A percentile compares a stretch with the other conserved stretches of the same genome.
phyloP scores from a whole-genome alignment of 2,797 vertebrate genomes.

The Chelmon rostratus region DNA sequence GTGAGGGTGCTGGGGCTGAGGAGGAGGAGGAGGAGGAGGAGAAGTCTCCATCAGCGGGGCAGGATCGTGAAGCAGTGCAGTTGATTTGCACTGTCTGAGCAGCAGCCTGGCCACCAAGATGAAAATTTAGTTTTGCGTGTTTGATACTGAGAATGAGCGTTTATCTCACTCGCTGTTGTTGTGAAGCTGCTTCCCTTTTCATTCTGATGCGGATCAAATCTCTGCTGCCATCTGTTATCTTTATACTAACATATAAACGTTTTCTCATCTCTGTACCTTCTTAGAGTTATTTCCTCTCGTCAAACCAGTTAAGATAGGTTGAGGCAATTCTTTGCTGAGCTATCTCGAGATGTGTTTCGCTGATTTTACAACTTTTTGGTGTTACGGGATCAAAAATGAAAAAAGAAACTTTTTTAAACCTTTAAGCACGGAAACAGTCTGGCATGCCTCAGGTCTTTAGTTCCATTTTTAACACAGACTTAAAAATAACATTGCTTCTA shows the following conservation, averaged over 20 bases:
- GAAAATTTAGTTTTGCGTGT: constrained; percentile 29
- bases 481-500: neutral
- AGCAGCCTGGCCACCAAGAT: constrained; percentile 36
- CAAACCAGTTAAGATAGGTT: neutral
- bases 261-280: constrained; percentile 1
- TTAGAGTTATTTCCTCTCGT: constrained; percentile 5
- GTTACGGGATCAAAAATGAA: neutral
- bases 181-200: constrained; percentile 20
- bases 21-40: constrained; percentile 18
- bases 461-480: neutral
- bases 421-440: neutral
- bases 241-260: constrained; percentile 8
- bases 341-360: constrained; percentile 17
- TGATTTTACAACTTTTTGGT: constrained; percentile 1
- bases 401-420: neutral
- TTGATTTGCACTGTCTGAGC: constrained; percentile 54
- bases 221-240: constrained; percentile 28
- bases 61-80: constrained; percentile 34
- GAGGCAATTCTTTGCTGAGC: neutral
- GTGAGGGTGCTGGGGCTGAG: constrained; percentile 44
- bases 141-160: constrained; percentile 31
- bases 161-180: constrained; percentile 7
- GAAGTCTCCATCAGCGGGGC: constrained; percentile 62
- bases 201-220: constrained; percentile 24
- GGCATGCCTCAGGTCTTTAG: neutral